Conservation (phyloP, 2,113 vertebrate species). For the Microtus montanus region DNA sequence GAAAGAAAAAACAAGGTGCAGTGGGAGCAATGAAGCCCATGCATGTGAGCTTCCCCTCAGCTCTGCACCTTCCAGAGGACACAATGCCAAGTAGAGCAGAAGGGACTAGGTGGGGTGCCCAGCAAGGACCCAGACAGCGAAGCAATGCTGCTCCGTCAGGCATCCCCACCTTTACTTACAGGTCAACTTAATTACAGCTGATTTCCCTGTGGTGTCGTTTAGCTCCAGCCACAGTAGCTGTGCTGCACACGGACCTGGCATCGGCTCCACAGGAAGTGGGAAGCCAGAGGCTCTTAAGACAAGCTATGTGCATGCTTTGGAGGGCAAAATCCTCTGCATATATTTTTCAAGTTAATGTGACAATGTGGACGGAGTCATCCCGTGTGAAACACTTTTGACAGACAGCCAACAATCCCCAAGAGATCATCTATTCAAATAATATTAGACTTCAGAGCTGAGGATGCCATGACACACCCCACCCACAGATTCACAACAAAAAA, state of each 20-base stretch:
- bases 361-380: not conserved
- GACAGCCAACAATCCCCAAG: not conserved
- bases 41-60: not conserved
- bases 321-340: not conserved
- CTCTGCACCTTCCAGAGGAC: not conserved
- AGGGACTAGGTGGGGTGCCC: not conserved
- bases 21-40: not conserved
- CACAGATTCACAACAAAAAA: not conserved
- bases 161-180: not conserved
- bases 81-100: not conserved
- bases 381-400: conserved; percentile 9
- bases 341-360: not conserved
- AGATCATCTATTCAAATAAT: conserved; percentile 15
- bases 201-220: conserved; percentile 22
- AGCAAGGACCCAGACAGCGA: not conserved
- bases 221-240: not conserved
- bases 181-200: not conserved
- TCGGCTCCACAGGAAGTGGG: not conserved
- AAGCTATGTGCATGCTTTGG: not conserved
- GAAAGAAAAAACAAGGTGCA: not conserved
- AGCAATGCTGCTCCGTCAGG: not conserved
- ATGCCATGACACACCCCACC: not conserved
- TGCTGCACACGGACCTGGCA: not conserved
- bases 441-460: not conserved
- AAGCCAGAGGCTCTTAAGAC: not conserved